Evolutionary conservation across 2,797 vertebrate species (phyloP).

Genomic region (Helostoma temminkii): DNA sequence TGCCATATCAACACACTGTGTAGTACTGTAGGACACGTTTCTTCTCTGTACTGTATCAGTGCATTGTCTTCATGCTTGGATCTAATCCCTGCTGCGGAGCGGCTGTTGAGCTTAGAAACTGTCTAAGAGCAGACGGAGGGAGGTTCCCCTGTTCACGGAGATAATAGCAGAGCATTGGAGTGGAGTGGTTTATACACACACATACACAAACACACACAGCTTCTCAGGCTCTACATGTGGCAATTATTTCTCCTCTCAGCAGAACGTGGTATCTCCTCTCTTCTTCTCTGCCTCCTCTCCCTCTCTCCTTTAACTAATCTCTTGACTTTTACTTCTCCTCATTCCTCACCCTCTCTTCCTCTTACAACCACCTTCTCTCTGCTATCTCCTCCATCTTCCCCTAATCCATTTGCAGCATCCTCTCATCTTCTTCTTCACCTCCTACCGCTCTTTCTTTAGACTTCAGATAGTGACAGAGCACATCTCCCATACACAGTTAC

Average conservation of each 20-base stretch:
- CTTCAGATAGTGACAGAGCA: conserved; percentile 28
- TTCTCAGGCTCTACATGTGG: conserved; percentile 72
- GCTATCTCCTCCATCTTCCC: conserved; percentile 26
- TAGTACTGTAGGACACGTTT: conserved; percentile 12
- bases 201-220: conserved; percentile 39
- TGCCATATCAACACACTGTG: conserved; percentile 47
- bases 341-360: not conserved
- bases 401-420: conserved; percentile 21
- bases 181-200: conserved; percentile 67
- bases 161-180: conserved; percentile 70
- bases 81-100: conserved; percentile 65
- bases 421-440: conserved; percentile 13
- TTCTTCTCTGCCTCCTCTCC: conserved; percentile 20
- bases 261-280: conserved; percentile 62
- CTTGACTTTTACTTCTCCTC: conserved; percentile 42
- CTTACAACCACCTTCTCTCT: conserved; percentile 7
- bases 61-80: conserved; percentile 56
- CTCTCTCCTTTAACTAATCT: conserved; percentile 49
- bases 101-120: conserved; percentile 54
- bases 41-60: conserved; percentile 24
- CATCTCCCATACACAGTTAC: conserved; percentile 12
- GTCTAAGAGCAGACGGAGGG: conserved; percentile 66
- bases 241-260: conserved; percentile 78
- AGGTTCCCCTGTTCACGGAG: conserved; percentile 67
- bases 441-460: conserved; percentile 11